These are phyloP conservation scores for Nanger granti DNA, from an alignment of 2,113 vertebrate genomes.

Conservation along the genomic window DNA sequence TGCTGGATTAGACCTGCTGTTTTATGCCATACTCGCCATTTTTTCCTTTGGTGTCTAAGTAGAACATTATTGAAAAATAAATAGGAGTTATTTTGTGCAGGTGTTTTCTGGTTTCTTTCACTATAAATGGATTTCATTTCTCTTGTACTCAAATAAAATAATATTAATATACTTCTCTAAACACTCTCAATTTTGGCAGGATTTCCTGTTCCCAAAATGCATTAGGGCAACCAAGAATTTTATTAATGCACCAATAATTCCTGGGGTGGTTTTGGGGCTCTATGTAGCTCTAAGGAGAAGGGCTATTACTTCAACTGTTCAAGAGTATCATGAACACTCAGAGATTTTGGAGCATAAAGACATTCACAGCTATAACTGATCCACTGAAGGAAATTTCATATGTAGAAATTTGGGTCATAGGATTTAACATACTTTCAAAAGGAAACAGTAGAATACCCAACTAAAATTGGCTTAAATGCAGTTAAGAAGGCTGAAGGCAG, in stretches of 20 bases:
- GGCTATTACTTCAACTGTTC: neutral
- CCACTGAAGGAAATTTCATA: neutral
- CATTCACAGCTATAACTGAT: neutral
- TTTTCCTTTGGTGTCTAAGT: neutral
- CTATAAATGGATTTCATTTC: slow-evolving; percentile 23
- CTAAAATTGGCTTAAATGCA: neutral
- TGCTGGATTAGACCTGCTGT: slow-evolving; percentile 2
- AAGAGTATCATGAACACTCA: neutral
- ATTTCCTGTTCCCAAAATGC: slow-evolving; percentile 21
- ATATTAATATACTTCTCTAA: neutral
- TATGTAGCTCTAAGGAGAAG: neutral
- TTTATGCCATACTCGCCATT: neutral
- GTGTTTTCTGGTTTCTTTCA: slow-evolving; percentile 22
- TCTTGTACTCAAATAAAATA: slow-evolving; percentile 11
- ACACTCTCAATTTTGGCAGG: slow-evolving; percentile 4
- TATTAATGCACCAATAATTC: neutral
- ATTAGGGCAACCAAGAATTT: neutral
- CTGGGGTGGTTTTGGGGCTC: neutral
- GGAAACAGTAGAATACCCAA: neutral
- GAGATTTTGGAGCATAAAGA: neutral
- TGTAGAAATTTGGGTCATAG: neutral
- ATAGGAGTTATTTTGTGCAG: neutral
- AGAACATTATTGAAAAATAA: slow-evolving; percentile 33
- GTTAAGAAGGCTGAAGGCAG: neutral
- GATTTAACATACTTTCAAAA: neutral